Percentiles rank a stretch among this genome's conserved stretches.
Evolutionary conservation across 2,113 vertebrate species (phyloP).

Genomic region (Calyptommatus sinebrachiatus): DNA sequence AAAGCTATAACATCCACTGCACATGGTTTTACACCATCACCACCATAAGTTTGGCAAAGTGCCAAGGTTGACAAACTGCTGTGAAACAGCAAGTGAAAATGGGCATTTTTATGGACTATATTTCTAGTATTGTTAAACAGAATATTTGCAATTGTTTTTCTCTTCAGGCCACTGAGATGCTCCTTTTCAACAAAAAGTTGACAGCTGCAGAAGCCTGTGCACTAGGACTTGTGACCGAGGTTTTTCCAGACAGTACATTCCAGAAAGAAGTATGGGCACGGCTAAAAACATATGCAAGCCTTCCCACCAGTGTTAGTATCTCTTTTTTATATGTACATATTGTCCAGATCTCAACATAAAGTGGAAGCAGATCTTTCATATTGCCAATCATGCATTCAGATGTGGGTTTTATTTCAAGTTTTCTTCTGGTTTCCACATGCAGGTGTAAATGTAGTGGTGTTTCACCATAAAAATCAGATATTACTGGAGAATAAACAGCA

Average conservation of each 20-base stretch:
- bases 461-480: too few species aligned
- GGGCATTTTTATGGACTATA: neutral
- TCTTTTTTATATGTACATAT: neutral
- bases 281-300: constrained; percentile 73
- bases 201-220: constrained; percentile 80
- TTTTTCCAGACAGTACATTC: constrained; percentile 84
- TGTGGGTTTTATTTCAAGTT: too few species aligned
- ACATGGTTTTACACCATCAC: too few species aligned
- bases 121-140: neutral
- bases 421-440: too few species aligned
- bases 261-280: constrained; percentile 81
- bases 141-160: neutral
- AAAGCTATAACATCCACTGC: too few species aligned
- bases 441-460: too few species aligned
- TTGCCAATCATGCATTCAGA: too few species aligned
- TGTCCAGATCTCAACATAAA: neutral
- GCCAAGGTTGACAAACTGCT: neutral
- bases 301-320: constrained; percentile 77
- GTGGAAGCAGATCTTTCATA: neutral
- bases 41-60: neutral
- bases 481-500: too few species aligned
- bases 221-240: constrained; percentile 80
- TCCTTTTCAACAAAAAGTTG: constrained; percentile 87
- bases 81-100: neutral
- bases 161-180: constrained; percentile 82